Base-by-base conservation (phyloP, 2,888 invertebrate genomes). In the Mystacides longicornis region DNA sequence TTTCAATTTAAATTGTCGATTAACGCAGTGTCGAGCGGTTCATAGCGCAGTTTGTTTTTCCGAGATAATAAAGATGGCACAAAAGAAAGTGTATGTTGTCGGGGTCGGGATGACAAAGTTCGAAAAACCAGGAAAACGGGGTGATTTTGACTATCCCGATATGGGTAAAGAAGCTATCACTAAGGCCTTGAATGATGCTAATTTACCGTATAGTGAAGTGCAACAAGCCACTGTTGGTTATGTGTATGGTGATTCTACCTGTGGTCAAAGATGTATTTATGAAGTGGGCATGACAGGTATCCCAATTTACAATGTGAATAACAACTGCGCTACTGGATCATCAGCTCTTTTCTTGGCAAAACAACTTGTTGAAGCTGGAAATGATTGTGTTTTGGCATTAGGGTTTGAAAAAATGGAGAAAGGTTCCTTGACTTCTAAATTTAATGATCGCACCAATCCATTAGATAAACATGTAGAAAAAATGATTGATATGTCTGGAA, bases 21-120 rank as follows among this genome's bases (percentile, higher is more conserved):
- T 45, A 21, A 45, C 20, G 27, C 11, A 7, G 37, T 37, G 37
- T 37, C 16, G 37, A 7, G 37, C 14, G 3, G 20, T 45, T 14
- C n/a, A n/a, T n/a, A 45, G 4, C 43, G 16, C 14, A 7, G 7
- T 16, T 48, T n/a, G 19, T 49, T 19, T 49, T 23, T 31, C 20
- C 48, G 16, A n/a, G 5, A 48, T 7, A n/a, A 3, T 16, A 23
- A 49, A 31, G 23, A 61, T 62, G 61, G 55, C 51, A 7, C 19
- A 19, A 11, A 33, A 68, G 68, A 77, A 80, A 72, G 93, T 94
- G 52, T 97, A 82, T 72, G 93, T 96, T 53, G 82, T 96, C 65
- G 97, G 97, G 62, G 95, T 96, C 63, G 96, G 96, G 61, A 97
- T 97, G 96, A 96, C 96, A 60, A 95, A 95, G 82, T 99, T 99